Evolutionary conservation across 30 jellyfish, hydroid and myxozoan species (phyloP).

Genomic region (Catostylus mosaicus): DNA sequence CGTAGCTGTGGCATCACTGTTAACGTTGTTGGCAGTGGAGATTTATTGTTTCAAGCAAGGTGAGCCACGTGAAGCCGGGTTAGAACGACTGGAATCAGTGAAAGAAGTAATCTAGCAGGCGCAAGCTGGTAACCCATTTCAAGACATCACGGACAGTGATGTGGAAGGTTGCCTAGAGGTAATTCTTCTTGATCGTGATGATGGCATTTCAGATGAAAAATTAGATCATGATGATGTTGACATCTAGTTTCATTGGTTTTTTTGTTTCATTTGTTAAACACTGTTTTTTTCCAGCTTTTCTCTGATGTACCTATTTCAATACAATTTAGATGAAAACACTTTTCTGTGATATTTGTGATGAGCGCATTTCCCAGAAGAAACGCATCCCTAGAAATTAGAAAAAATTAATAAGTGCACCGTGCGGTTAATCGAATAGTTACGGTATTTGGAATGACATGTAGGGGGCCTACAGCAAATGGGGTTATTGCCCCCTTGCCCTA

Average conservation of each 20-base stretch:
- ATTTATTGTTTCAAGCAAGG: constrained; percentile 17
- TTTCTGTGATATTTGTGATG: not conserved
- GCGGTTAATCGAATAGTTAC: too few species aligned
- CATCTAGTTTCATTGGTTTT: constrained; percentile 17
- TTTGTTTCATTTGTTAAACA: constrained; percentile 15
- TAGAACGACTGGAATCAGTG: constrained; percentile 18
- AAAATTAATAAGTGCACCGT: too few species aligned
- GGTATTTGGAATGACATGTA: too few species aligned
- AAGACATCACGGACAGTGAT: constrained; percentile 26
- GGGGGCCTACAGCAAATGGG: too few species aligned
- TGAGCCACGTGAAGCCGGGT: constrained; percentile 16
- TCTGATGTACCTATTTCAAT: constrained; percentile 1
- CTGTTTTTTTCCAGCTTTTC: constrained; percentile 22
- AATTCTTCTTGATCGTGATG: constrained; percentile 19
- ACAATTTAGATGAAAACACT: constrained; percentile 9
- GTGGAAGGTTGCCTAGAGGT: constrained; percentile 9
- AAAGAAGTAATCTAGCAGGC: constrained; percentile 3
- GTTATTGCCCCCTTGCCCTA: too few species aligned
- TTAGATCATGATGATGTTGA: constrained; percentile 16
- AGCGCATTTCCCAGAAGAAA: not conserved
- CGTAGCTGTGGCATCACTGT: constrained; percentile 2
- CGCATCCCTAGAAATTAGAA: not conserved
- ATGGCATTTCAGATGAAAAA: constrained; percentile 8
- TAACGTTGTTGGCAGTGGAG: constrained; percentile 10
- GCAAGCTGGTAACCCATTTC: constrained; percentile 23